Base-by-base conservation (phyloP, 2,113 vertebrate genomes). In the Marmota monax region DNA sequence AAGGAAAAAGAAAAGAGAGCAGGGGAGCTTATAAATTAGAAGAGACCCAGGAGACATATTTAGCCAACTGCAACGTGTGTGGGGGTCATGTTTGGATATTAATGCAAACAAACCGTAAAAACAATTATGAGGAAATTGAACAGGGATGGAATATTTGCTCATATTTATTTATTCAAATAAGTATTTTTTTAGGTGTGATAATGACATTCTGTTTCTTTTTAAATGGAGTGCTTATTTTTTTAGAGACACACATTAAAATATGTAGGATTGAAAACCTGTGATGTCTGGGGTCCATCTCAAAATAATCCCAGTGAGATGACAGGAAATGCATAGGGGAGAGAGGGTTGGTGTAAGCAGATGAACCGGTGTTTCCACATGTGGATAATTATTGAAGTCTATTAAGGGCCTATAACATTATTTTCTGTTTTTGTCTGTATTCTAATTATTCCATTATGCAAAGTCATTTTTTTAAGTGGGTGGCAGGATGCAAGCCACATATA, bases 1-100 rank as follows among this genome's bases (percentile, higher is more conserved):
- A 82, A 90, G 56, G n/a, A 29, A 90, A 94, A 90, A 65, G 7
- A 82, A 88, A 96, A 91, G 58, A 58, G 56, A 48, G 25, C 53
- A 95, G 13, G 23, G 73, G 5, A 94, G 39, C 70, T 23, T 84
- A 25, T 73, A 86, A 92, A 92, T 87, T 77, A 92, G 69, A 84
- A 94, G 79, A 97, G 74, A 88, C 16, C 0, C n/a, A 84, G 73
- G 61, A 74, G 72, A 93, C 56, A 39, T 72, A 74, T 74, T 58
- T 91, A 89, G 87, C 48, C 32, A 39, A 84, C 25, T 70, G 20
- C 67, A 84, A 29, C 5, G 11, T 27, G 16, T 76, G 45, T 45
- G 45, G 45, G 29, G 53, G 18, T 42, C 34, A 14, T 76, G 14
- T 67, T 87, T 77, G 18, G n/a, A 88, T 74, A 69, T 88, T 70